A percentile compares a stretch with the other conserved stretches of the same genome.
phyloP scores from a whole-genome alignment of 1,140 invertebrate species.

The Yoshiicerus persimilis region DNA sequence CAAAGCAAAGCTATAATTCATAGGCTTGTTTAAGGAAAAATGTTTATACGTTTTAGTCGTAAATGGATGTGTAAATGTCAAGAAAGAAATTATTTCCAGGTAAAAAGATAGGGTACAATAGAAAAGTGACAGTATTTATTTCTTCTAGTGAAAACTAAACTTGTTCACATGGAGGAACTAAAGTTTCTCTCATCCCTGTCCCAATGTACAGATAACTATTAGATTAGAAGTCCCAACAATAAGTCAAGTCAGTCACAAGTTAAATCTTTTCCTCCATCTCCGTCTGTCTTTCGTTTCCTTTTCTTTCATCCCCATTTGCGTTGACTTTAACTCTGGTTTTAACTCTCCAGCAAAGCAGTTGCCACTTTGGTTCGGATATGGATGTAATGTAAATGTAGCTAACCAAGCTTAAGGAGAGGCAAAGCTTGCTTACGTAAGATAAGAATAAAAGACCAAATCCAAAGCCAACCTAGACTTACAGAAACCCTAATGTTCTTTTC shows the following conservation, averaged over 20 bases:
- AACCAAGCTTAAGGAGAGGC: too few species aligned
- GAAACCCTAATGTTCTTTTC: not conserved
- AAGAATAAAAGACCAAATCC: too few species aligned
- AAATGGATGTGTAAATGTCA: constrained; percentile 5
- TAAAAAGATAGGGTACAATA: not conserved
- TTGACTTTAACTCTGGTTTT: not conserved
- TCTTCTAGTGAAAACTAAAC: not conserved
- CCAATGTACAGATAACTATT: not conserved
- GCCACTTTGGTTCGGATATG: not conserved
- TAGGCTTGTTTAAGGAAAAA: constrained; percentile 2
- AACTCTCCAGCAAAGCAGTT: not conserved
- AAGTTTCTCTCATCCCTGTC: not conserved
- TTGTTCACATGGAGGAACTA: not conserved
- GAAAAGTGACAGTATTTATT: not conserved
- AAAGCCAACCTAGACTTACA: too few species aligned
- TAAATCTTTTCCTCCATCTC: not conserved
- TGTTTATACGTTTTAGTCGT: not conserved
- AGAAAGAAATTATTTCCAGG: not conserved
- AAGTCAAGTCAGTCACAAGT: constrained; percentile 1
- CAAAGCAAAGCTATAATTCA: not conserved
- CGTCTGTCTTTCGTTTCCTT: not conserved
- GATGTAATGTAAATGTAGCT: too few species aligned
- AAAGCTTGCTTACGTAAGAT: too few species aligned
- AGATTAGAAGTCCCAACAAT: not conserved
- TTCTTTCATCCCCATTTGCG: not conserved